Percentiles rank a stretch among this genome's conserved stretches.
These are phyloP conservation scores for Cossypha caffra DNA, from an alignment of 2,797 vertebrate species.

Conservation along the genomic window DNA sequence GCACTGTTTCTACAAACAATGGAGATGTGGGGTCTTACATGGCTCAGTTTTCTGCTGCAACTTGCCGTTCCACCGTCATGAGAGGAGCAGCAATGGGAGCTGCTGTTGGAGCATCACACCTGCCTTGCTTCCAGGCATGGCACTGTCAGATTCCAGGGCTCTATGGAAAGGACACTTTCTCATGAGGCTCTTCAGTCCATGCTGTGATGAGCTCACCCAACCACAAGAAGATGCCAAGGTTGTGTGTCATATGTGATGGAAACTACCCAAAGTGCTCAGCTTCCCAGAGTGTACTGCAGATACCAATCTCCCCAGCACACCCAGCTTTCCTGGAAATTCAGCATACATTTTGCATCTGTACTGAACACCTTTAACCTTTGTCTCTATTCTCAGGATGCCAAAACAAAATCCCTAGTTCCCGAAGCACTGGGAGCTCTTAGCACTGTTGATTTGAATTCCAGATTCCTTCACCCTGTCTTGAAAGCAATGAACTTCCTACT, in stretches of 20 bases:
- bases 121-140: neutral
- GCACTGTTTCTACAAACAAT: neutral
- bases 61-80: neutral
- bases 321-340: neutral
- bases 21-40: neutral
- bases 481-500: neutral
- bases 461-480: neutral
- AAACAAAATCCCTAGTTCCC: neutral
- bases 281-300: neutral
- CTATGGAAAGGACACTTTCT: no score
- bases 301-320: neutral
- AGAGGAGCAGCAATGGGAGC: neutral
- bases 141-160: neutral
- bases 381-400: neutral
- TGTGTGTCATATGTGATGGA: neutral
- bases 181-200: neutral
- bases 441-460: neutral
- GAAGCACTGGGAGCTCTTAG: neutral
- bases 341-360: neutral
- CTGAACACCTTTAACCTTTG: neutral
- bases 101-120: neutral
- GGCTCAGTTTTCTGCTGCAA: neutral
- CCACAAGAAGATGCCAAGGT: neutral
- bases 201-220: fast-evolving
- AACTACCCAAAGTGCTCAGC: neutral